Base-by-base conservation (phyloP, 2,113 vertebrate genomes). In the Odocoileus hemionus region DNA sequence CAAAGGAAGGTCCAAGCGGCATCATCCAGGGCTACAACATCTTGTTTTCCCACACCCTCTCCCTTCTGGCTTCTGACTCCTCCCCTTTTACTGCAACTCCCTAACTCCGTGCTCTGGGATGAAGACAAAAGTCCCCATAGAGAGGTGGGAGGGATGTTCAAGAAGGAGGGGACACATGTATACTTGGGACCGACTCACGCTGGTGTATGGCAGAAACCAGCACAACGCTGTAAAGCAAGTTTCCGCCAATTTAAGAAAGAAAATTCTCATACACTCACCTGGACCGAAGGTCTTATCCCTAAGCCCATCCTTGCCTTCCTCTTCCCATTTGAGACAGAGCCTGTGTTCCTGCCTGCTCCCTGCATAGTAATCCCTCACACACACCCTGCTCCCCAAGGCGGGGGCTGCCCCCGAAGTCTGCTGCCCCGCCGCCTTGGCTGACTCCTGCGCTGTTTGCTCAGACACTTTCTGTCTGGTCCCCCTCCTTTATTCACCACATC, bases 21-120 rank as follows among this genome's bases (percentile, higher is more conserved):
- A 1, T 0, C 11, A 7, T 61, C 80, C 30, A 0, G 0, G 60
- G 33, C 80, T 23, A 23, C 85, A 14, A 5, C 1, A 1, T 25
- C 58, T 79, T 80, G 5, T 45, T 39, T 88, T 12, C 87, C 30
- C 33, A 30, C 5, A 16, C 36, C 1, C 1, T 25, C 26, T 33
- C 23, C 36, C 15, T 43, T 33, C 3, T 9, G 8, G 54, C 39
- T 36, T 54, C 55, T 5, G 52, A 33, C 82, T 50, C 30, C 45
- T 87, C 43, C 90, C 7, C 39, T 64, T 58, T 43, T 25, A 3
- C 43, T 87, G 6, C 82, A 25, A 25, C 15, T 8, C 25, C 7
- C 7, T 39, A 9, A 43, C n/a, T 50, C 33, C 57, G 0, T 74
- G 83, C n/a, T 21, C 61, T 15, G 58, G 36, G 45, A 21, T 50